Base-by-base conservation (phyloP, 92 coral and sea anemone genomes). In the Galaxea fascicularis region DNA sequence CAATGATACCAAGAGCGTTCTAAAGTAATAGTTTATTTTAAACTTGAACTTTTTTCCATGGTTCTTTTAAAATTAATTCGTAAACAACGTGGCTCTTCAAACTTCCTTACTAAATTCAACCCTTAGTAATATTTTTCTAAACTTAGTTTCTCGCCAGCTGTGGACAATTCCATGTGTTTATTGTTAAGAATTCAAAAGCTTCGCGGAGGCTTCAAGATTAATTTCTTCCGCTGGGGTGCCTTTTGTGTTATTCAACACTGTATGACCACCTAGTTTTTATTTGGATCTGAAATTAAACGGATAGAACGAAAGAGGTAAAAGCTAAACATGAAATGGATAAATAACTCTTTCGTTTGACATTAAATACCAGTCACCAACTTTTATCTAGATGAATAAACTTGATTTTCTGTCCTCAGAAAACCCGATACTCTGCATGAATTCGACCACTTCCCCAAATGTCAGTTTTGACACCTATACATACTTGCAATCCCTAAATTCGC, bases 151-250 rank as follows among this genome's bases (percentile, higher is more conserved):
- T 35, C 68, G 57, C 78, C 78, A 82, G 78, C 86, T 82, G 78
- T 82, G 71, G 17, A 56, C 28, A 11, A 6, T 70, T 82, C 78
- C 78, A 82, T 70, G 70, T 56, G 69, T 26, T 22, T 56, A 82
- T 82, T 71, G 86, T 82, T 82, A 82, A 56, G 67, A 41, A 41
- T 70, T 82, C 71, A 82, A 82, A 82, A 71, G 78, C 86, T 71
- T 82, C 86, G 86, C 41, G 86, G 86, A 82, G 86, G 86, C 49
- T 79, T 41, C 16, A 57, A 82, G 54, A 67, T 58, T 69, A 8
- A 70, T 68, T 70, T 44, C 78, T 81, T 82, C 86, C 78, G 86
- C 47, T 70, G 7, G 70, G 78, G 86, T 78, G 45, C 46, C 78
- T 71, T 53, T 82, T 82, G 49, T 82, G 39, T 70, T 10, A 27